phyloP scores from a whole-genome alignment of 2,113 vertebrate species.

The Aptenodytes patagonicus region DNA sequence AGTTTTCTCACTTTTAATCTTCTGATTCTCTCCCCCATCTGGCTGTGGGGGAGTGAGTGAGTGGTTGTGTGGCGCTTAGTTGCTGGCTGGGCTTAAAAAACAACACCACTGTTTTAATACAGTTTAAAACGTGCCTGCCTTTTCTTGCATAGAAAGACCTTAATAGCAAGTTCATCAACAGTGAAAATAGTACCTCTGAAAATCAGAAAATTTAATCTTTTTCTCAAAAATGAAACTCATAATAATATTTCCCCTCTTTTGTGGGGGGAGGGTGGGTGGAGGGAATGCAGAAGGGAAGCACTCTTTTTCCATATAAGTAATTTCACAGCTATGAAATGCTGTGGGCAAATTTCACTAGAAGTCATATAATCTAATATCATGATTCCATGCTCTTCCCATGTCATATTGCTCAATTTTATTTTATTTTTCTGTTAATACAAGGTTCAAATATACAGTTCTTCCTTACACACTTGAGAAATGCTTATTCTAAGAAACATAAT shows the following conservation, averaged over 20 bases:
- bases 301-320: not conserved
- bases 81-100: not conserved
- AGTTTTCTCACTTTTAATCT: not conserved
- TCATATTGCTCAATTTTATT: not conserved
- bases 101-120: not conserved
- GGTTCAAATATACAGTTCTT: not conserved
- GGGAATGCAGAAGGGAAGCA: not conserved
- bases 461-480: not conserved
- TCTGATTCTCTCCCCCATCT: not conserved
- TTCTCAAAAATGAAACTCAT: not conserved
- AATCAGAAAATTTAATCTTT: not conserved
- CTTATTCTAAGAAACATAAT: not conserved
- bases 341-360: not conserved
- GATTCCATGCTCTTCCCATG: not conserved
- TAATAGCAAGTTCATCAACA: not conserved
- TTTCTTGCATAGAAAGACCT: not conserved
- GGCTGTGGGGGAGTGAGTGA: not conserved
- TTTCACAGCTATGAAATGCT: not conserved
- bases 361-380: not conserved
- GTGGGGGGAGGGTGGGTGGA: fast-evolving
- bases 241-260: fast-evolving
- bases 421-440: not conserved
- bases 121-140: fast-evolving
- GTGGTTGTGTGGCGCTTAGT: no score
- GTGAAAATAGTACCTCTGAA: not conserved